Evolutionary conservation across 2,113 vertebrate genomes (phyloP).

Genomic region (Nerophis ophidion): DNA sequence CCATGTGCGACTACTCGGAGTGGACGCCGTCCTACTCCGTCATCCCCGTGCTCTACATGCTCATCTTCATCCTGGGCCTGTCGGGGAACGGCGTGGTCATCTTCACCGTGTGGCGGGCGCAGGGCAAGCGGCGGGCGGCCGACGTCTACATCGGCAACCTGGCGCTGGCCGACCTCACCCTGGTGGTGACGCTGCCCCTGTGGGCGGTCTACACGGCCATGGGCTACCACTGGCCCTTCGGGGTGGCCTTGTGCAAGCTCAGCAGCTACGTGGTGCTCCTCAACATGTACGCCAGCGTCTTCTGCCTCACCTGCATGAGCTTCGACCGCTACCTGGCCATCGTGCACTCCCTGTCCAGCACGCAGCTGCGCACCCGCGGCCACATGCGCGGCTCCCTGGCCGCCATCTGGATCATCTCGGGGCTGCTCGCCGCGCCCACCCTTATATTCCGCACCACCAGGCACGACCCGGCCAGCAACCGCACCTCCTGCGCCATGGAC

Average conservation of each 20-base stretch:
- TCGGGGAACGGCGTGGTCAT: conserved; percentile 81
- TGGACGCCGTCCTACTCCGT: conserved; percentile 76
- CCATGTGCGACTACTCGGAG: conserved; percentile 72
- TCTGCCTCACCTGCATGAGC: conserved; percentile 83
- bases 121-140: conserved; percentile 69
- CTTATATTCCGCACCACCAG: conserved; percentile 72
- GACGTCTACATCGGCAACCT: conserved; percentile 82
- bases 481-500: conserved; percentile 76
- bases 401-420: conserved; percentile 73
- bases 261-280: conserved; percentile 81
- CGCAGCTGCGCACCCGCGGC: conserved; percentile 66
- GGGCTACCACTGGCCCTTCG: conserved; percentile 84
- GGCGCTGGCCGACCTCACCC: conserved; percentile 81
- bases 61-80: conserved; percentile 82
- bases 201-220: conserved; percentile 83
- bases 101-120: conserved; percentile 78
- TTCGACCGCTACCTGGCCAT: conserved; percentile 83
- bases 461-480: conserved; percentile 51
- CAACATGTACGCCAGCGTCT: conserved; percentile 84
- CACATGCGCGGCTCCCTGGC: conserved; percentile 58
- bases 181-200: conserved; percentile 80
- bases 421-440: conserved; percentile 72
- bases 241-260: conserved; percentile 77
- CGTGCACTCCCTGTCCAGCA: conserved; percentile 75
- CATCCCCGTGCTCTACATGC: conserved; percentile 81